phyloP scores from a whole-genome alignment of 1,140 invertebrate species.

The Cydia strobilella region DNA sequence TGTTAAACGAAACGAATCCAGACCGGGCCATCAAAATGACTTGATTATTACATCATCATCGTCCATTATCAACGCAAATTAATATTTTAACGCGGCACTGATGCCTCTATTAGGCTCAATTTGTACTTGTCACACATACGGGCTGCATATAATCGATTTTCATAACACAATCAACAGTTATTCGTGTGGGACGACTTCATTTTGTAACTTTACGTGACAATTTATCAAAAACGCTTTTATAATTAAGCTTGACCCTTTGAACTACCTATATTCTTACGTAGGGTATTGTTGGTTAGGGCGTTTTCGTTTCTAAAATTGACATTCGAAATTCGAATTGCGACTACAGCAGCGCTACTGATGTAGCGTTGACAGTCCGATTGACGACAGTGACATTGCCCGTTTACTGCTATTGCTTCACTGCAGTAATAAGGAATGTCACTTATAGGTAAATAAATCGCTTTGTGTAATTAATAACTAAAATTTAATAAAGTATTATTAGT shows the following conservation, averaged over 20 bases:
- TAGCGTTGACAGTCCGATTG: not conserved
- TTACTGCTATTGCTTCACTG: too few species aligned
- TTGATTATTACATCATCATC: constrained; percentile 26
- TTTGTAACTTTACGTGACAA: not conserved
- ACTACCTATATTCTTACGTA: too few species aligned
- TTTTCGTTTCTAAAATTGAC: not conserved
- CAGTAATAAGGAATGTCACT: too few species aligned
- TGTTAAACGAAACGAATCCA: constrained; percentile 22
- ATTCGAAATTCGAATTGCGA: too few species aligned
- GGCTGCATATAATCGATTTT: constrained; percentile 28
- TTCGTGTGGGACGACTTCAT: constrained; percentile 17
- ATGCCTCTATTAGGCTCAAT: constrained; percentile 28
- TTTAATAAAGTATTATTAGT: too few species aligned
- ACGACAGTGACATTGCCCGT: too few species aligned
- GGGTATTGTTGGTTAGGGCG: not conserved
- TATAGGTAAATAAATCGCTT: too few species aligned
- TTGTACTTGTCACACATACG: constrained; percentile 27
- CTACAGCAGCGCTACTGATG: too few species aligned
- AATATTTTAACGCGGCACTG: constrained; percentile 30
- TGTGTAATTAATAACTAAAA: too few species aligned
- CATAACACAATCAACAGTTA: constrained; percentile 28
- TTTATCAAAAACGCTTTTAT: not conserved
- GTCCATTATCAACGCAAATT: constrained; percentile 22
- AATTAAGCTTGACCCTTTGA: not conserved
- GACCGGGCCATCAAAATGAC: constrained; percentile 7